Evolutionary conservation across 2,797 vertebrate genomes (phyloP).

Genomic region (Gymnothorax reevesii): DNA sequence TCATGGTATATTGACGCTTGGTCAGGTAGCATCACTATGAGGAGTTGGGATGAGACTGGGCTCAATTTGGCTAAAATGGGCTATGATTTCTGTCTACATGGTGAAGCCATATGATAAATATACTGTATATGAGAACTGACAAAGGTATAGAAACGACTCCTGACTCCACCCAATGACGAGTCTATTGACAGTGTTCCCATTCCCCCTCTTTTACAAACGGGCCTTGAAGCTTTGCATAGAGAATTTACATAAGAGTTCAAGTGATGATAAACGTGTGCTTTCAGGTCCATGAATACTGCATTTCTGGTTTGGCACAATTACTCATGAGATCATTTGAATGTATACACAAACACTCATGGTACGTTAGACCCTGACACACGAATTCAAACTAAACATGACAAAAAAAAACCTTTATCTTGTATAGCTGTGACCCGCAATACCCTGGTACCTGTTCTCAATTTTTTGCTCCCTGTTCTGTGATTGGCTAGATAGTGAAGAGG

Average conservation of each 20-base stretch:
- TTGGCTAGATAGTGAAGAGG: constrained; percentile 93
- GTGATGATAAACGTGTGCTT: neutral
- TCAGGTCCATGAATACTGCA: neutral
- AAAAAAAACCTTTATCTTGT: neutral
- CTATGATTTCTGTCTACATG: no score
- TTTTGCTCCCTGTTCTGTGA: constrained; percentile 95
- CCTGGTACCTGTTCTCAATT: constrained; percentile 70
- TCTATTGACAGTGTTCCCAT: neutral
- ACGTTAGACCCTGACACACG: neutral
- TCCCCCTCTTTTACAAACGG: neutral
- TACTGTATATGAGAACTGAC: no score
- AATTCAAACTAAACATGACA: neutral
- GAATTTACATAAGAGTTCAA: neutral
- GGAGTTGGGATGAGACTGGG: no score
- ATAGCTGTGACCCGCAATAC: neutral
- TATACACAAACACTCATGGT: neutral
- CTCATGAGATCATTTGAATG: neutral
- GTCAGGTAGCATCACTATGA: no score
- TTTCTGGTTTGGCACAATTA: neutral
- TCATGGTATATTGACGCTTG: no score
- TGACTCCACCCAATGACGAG: neutral
- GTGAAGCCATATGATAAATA: no score
- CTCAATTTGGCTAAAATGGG: no score
- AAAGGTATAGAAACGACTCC: no score
- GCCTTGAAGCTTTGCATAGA: neutral